Evolutionary conservation across 2,888 invertebrate species (phyloP).

Genomic region (Junonia oenone): DNA sequence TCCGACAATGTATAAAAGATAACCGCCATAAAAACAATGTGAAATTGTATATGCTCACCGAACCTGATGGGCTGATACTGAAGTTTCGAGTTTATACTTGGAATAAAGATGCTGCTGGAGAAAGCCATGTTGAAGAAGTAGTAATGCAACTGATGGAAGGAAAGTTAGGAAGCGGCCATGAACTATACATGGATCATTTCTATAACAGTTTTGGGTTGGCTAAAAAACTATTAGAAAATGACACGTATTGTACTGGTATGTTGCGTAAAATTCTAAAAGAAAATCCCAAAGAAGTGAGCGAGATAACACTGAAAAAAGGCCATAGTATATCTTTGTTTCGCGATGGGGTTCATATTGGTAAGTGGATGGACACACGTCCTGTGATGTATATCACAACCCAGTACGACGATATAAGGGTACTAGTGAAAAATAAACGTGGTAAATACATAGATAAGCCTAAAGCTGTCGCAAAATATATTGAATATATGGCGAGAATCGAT

Average conservation of each 20-base stretch:
- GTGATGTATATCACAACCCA: no score
- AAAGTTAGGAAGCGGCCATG: conserved; percentile 33
- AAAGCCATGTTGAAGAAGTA: conserved; percentile 32
- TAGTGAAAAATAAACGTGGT: no score
- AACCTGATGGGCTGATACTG: conserved; percentile 38
- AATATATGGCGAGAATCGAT: no score
- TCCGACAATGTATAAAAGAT: no score
- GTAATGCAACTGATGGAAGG: conserved; percentile 34
- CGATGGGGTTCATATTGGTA: neutral
- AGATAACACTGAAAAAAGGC: neutral
- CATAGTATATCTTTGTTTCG: neutral
- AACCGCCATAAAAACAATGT: no score
- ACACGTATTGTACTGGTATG: conserved; percentile 34
- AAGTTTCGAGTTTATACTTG: conserved; percentile 31
- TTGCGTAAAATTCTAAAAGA: conserved; percentile 27
- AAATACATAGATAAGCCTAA: no score
- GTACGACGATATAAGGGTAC: no score
- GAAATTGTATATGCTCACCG: conserved; percentile 40
- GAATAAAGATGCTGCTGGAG: conserved; percentile 21
- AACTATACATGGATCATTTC: conserved; percentile 38
- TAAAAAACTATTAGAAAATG: conserved; percentile 27
- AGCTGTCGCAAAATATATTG: no score
- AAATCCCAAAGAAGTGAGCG: conserved; percentile 21
- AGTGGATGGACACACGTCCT: neutral
- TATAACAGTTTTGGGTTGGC: conserved; percentile 31